Conservation (phyloP, 2,113 vertebrate species). For the Pachypanchax playfairii region DNA sequence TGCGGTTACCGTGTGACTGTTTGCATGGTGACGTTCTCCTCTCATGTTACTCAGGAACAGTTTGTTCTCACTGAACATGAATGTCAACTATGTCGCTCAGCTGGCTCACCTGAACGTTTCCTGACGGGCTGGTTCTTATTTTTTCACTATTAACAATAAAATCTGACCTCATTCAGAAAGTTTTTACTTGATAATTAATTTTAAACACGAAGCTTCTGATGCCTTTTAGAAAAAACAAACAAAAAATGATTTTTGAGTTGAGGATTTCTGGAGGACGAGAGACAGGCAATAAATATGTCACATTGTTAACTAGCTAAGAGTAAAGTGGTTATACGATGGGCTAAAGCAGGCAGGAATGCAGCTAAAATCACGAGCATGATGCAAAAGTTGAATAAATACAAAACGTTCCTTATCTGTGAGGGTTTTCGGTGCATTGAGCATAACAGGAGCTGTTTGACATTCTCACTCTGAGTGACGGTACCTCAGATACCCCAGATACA, state of each 20-base stretch:
- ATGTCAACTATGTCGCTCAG: too few species aligned
- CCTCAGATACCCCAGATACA: constrained; percentile 37
- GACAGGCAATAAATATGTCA: constrained; percentile 63
- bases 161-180: background rate
- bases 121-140: too few species aligned
- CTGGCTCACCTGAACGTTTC: too few species aligned
- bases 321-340: constrained; percentile 53
- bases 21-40: too few species aligned
- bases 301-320: constrained; percentile 55
- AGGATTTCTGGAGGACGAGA: constrained; percentile 43
- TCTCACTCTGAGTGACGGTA: constrained; percentile 54
- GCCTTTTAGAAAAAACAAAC: background rate
- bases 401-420: constrained; percentile 43
- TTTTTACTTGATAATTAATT: background rate
- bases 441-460: constrained; percentile 60
- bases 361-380: constrained; percentile 58
- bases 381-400: constrained; percentile 48
- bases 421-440: constrained; percentile 43
- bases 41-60: too few species aligned
- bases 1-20: too few species aligned
- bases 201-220: background rate
- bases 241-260: background rate
- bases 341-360: constrained; percentile 65
- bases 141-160: too few species aligned
- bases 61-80: too few species aligned